phyloP scores from a whole-genome alignment of 2,888 invertebrate species.

The Syrista parreyssii region DNA sequence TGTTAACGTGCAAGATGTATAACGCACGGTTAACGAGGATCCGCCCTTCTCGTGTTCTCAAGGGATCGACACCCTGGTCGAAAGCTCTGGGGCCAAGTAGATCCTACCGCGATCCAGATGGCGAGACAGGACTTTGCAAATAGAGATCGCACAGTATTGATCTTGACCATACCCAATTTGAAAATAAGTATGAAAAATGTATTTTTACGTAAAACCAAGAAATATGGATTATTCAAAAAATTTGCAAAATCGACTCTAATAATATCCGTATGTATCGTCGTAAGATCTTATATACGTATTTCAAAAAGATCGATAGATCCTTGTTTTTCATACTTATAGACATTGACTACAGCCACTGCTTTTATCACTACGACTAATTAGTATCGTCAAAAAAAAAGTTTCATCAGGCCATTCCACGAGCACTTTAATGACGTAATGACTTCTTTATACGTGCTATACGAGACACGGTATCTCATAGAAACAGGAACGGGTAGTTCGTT shows the following conservation, averaged over 20 bases:
- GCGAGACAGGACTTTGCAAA: background rate
- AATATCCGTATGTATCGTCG: background rate
- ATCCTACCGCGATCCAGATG: background rate
- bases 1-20: background rate
- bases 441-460: background rate
- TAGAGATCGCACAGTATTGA: background rate
- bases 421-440: background rate
- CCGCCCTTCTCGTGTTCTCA: background rate
- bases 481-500: background rate
- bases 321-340: background rate
- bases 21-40: background rate
- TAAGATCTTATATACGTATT: background rate
- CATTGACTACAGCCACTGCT: background rate
- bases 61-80: background rate
- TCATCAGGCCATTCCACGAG: background rate
- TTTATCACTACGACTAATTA: background rate
- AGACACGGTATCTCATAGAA: background rate
- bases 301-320: background rate
- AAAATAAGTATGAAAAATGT: background rate
- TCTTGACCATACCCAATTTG: background rate
- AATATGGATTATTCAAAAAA: background rate
- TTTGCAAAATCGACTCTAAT: background rate
- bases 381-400: background rate
- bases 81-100: background rate
- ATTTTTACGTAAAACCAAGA: background rate